Evolutionary conservation across 2,797 vertebrate genomes (phyloP).

Genomic region (Eulemur coronatus): DNA sequence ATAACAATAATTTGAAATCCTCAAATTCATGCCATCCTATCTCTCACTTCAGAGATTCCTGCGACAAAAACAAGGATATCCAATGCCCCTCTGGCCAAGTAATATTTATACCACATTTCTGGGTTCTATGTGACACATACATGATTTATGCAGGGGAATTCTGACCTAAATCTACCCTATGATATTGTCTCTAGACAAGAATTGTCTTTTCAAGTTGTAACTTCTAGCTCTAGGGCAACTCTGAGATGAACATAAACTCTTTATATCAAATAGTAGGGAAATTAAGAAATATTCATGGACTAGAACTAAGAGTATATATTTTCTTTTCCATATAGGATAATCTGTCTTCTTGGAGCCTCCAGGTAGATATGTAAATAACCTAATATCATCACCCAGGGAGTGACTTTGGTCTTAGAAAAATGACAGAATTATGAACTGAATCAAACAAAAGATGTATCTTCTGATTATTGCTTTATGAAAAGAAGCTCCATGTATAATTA

Average conservation of each 20-base stretch:
- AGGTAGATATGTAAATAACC: neutral
- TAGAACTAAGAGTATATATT: neutral
- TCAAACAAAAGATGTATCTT: neutral
- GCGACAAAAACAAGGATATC: neutral
- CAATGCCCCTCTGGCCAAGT: neutral
- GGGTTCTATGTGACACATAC: neutral
- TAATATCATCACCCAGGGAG: neutral
- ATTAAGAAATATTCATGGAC: neutral
- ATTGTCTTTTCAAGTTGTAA: neutral
- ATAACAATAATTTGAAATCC: neutral
- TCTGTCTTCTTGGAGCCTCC: neutral
- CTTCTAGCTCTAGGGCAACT: neutral
- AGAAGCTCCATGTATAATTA: constrained; percentile 60
- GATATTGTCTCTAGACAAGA: neutral
- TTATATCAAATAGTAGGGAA: neutral
- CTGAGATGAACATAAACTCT: neutral
- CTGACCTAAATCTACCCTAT: neutral
- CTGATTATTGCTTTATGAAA: constrained; percentile 39
- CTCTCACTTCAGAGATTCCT: neutral
- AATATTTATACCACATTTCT: neutral
- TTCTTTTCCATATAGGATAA: neutral
- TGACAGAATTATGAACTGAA: constrained; percentile 18
- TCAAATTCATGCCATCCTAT: neutral
- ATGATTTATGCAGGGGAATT: neutral
- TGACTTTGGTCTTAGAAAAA: constrained; percentile 32